Conservation (phyloP, 2,797 vertebrate genomes). For the Nyctalus aviator region DNA sequence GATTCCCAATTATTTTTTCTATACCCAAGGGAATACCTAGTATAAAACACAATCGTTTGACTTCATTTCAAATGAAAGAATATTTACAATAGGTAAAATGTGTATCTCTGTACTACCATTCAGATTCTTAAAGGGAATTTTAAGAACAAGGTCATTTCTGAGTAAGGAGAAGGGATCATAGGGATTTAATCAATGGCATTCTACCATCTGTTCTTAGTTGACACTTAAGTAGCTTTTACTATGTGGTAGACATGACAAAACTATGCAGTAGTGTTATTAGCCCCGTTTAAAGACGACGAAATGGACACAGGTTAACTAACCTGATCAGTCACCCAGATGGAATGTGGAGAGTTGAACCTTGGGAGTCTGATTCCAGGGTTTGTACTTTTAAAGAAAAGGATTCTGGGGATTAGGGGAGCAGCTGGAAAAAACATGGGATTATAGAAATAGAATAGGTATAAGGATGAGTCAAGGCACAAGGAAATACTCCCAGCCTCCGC, state of each 20-base stretch:
- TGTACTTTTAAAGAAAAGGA: not conserved
- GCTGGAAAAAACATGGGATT: not conserved
- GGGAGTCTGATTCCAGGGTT: not conserved
- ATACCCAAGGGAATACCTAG: not conserved
- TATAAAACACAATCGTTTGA: constrained; percentile 28
- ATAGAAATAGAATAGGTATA: not conserved
- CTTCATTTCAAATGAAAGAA: constrained; percentile 53
- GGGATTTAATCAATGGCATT: not conserved
- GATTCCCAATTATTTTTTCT: not conserved
- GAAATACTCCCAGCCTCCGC: not conserved
- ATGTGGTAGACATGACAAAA: not conserved
- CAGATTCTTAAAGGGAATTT: constrained; percentile 11
- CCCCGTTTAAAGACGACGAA: not conserved
- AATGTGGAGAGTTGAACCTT: not conserved
- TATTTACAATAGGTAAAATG: not conserved
- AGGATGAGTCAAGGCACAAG: not conserved
- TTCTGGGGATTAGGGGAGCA: not conserved
- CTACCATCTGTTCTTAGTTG: constrained; percentile 5
- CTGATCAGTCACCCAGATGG: not conserved
- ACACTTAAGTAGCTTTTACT: constrained; percentile 25
- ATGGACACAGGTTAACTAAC: not conserved
- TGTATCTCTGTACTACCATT: not conserved
- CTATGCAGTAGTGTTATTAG: not conserved
- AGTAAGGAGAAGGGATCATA: not conserved
- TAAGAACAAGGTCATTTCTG: constrained; percentile 1